These are phyloP conservation scores for Drosophila lini DNA, from an alignment of 1,140 invertebrate species.

Conservation along the genomic window DNA sequence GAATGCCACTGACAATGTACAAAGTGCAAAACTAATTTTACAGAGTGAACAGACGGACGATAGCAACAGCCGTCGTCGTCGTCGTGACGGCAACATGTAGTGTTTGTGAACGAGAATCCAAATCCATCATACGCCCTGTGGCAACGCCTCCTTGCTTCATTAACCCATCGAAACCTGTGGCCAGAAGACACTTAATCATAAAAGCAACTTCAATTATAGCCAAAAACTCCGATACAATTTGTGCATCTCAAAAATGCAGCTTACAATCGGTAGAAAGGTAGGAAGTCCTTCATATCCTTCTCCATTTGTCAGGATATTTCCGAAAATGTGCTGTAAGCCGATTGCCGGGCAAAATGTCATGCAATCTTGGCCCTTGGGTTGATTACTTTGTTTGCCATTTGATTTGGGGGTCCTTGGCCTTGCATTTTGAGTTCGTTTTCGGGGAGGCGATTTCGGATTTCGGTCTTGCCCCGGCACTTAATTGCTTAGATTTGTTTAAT, in stretches of 20 bases:
- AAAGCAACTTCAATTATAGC: constrained; percentile 23
- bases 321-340: constrained; percentile 27
- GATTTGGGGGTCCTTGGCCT: constrained; percentile 18
- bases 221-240: constrained; percentile 15
- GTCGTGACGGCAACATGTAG: constrained; percentile 61
- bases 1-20: constrained; percentile 83
- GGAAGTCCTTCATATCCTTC: not conserved
- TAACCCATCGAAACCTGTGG: constrained; percentile 37
- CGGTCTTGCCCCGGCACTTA: constrained; percentile 37
- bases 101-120: constrained; percentile 41
- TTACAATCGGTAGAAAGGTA: not conserved
- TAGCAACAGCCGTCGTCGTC: constrained; percentile 28
- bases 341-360: constrained; percentile 31
- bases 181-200: constrained; percentile 39
- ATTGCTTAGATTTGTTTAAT: constrained; percentile 75
- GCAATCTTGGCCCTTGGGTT: constrained; percentile 35
- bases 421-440: constrained; percentile 36
- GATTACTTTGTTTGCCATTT: constrained; percentile 59
- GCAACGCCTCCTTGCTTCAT: constrained; percentile 26
- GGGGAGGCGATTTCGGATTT: constrained; percentile 24
- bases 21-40: constrained; percentile 83
- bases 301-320: constrained; percentile 15
- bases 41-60: constrained; percentile 65
- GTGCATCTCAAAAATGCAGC: constrained; percentile 10
- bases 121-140: constrained; percentile 74